Evolutionary conservation across 2,797 vertebrate genomes (phyloP).

Genomic region (Distichodus sexfasciatus): DNA sequence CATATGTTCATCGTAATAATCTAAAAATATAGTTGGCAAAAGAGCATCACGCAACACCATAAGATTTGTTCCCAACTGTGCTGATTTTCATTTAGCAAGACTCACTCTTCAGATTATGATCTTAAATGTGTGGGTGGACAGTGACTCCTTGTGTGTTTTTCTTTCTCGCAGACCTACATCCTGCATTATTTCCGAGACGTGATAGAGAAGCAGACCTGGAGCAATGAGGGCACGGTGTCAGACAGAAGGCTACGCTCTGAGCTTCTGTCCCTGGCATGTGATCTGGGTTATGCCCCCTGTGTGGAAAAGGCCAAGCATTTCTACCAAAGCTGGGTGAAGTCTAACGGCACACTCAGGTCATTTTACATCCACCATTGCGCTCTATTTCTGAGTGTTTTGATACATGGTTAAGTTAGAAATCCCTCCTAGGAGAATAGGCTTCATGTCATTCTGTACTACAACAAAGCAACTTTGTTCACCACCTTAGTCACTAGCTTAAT

Average conservation of each 20-base stretch:
- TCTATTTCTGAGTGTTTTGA: too few relatives aligned
- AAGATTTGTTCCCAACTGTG: too few relatives aligned
- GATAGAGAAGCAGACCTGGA: conserved; percentile 77
- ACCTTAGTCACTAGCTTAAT: too few relatives aligned
- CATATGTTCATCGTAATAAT: too few relatives aligned
- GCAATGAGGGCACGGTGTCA: conserved; percentile 65
- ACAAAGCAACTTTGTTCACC: too few relatives aligned
- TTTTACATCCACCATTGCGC: too few relatives aligned
- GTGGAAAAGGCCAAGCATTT: conserved; percentile 60
- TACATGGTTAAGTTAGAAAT: too few relatives aligned
- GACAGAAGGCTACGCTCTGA: conserved; percentile 68
- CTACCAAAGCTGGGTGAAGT: conserved; percentile 71
- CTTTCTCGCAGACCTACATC: conserved; percentile 66
- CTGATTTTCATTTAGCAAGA: too few relatives aligned
- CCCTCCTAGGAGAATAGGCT: too few relatives aligned
- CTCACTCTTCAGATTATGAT: not conserved
- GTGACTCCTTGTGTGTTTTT: conserved; percentile 15
- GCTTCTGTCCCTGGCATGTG: conserved; percentile 72
- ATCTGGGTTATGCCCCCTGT: conserved; percentile 68
- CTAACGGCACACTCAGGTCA: conserved; percentile 68
- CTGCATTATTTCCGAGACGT: conserved; percentile 71
- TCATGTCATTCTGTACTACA: too few relatives aligned
- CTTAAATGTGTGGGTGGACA: conserved; percentile 5
- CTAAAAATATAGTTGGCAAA: too few relatives aligned
- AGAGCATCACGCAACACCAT: too few relatives aligned